These are phyloP conservation scores for Enteromius argenteus DNA, from an alignment of 2,797 vertebrate genomes.

Conservation along the genomic window DNA sequence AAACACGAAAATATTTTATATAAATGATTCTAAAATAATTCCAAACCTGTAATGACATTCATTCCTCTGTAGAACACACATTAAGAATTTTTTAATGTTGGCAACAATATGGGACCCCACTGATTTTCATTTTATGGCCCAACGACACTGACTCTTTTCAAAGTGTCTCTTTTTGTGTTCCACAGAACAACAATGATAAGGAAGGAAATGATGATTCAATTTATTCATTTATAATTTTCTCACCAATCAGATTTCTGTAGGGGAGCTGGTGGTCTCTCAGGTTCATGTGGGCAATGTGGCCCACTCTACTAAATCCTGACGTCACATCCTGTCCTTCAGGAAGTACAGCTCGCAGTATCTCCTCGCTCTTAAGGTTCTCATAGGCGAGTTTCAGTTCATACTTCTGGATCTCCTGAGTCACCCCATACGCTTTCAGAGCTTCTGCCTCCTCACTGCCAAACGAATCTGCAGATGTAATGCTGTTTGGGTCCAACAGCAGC, in stretches of 20 bases:
- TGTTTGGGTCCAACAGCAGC: slow-evolving; percentile 88
- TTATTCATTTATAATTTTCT: slow-evolving; percentile 55
- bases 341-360: slow-evolving; percentile 92
- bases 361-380: slow-evolving; percentile 91
- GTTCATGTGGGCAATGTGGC: slow-evolving; percentile 96
- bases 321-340: slow-evolving; percentile 91
- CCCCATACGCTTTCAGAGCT: slow-evolving; percentile 77
- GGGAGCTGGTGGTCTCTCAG: slow-evolving; percentile 94
- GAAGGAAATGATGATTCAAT: no score
- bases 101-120: no score
- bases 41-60: no score
- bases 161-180: no score
- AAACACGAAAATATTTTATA: no score
- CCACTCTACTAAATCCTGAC: slow-evolving; percentile 91
- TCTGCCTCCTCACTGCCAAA: slow-evolving; percentile 80
- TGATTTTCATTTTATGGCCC: no score
- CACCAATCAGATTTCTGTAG: slow-evolving; percentile 92
- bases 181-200: neutral
- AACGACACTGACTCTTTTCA: no score
- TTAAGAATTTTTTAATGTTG: no score
- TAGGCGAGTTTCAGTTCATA: slow-evolving; percentile 87
- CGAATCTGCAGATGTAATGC: slow-evolving; percentile 72
- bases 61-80: no score
- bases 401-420: slow-evolving; percentile 77
- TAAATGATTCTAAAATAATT: no score